Base-by-base conservation (phyloP, 2,113 vertebrate genomes). In the Varanus komodoensis region DNA sequence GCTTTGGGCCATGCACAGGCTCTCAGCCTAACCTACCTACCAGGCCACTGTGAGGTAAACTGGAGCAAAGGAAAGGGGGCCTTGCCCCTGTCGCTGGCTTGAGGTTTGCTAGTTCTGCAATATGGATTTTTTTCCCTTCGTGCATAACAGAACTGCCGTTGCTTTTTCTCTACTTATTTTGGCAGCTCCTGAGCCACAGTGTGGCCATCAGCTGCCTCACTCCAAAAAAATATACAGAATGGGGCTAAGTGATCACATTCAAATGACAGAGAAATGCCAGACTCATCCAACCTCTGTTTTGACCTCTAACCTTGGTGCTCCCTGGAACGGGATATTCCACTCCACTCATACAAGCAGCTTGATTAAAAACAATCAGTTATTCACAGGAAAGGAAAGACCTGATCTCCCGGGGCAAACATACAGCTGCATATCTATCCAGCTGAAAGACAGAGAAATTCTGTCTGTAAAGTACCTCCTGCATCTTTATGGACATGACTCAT, bases 331-430 rank as follows among this genome's bases (percentile, higher is more conserved):
- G 92, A 89, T 85, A 88, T 92, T 27, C 64, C 0, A 0, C 89
- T 86, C 74, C 68, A 69, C 85, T 93, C 91, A 32, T 1, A 92
- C 27, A 93, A 92, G 57, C 25, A 87, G 91, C 82, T 89, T 50
- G 86, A 95, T 95, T 96, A 94, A 95, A 96, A 96, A 91, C 89
- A 89, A 95, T 93, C 93, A 87, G 57, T 95, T 96, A 92, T 84
- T 94, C 94, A 95, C 92, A 32, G 95, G 32, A 95, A 96, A 94
- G 69, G 92, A 2, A 77, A 77, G 32, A 8, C 61, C 87, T 21
- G 67, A 92, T 94, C 94, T 96, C 95, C 93, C 94, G 93, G 92
- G 90, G 93, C 91, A 92, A 93, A 87, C 86, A 89, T 82, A 52
- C 82, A 87, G 71, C 48, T 91, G 68, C 73, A 57, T 92, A 93